A percentile compares a stretch with the other conserved stretches of the same genome.
These are phyloP conservation scores for Zeus faber DNA, from an alignment of 2,113 vertebrate genomes.

Conservation along the genomic window DNA sequence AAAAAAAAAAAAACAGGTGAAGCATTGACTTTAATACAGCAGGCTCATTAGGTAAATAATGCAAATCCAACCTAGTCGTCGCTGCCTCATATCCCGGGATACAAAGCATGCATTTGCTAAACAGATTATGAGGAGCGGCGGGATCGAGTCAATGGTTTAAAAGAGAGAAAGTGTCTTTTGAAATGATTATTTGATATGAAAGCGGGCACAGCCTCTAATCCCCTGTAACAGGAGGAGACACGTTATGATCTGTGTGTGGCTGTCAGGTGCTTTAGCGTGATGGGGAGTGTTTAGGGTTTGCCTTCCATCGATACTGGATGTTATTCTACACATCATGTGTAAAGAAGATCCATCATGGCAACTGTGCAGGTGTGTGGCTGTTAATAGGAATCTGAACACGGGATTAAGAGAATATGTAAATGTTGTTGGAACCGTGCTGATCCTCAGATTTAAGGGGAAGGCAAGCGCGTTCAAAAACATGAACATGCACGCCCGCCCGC, in stretches of 20 bases:
- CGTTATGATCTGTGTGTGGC: conserved; percentile 11
- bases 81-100: neutral
- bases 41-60: neutral
- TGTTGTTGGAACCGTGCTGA: no score
- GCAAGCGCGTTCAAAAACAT: no score
- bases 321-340: neutral
- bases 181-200: conserved; percentile 4
- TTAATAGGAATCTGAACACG: no score
- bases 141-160: neutral
- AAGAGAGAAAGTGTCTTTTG: neutral
- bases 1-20: no score
- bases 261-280: conserved; percentile 1
- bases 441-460: no score
- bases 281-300: no score
- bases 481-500: no score
- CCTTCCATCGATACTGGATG: neutral
- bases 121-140: conserved; percentile 12
- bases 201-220: conserved; percentile 12
- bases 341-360: no score
- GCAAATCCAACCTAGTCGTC: neutral
- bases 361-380: no score
- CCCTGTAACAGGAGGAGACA: conserved; percentile 10
- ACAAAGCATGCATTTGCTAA: conserved; percentile 12
- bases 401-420: no score
- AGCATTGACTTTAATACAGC: neutral